Base-by-base conservation (phyloP, 2,888 invertebrate species). In the Diadegma fenestrale region DNA sequence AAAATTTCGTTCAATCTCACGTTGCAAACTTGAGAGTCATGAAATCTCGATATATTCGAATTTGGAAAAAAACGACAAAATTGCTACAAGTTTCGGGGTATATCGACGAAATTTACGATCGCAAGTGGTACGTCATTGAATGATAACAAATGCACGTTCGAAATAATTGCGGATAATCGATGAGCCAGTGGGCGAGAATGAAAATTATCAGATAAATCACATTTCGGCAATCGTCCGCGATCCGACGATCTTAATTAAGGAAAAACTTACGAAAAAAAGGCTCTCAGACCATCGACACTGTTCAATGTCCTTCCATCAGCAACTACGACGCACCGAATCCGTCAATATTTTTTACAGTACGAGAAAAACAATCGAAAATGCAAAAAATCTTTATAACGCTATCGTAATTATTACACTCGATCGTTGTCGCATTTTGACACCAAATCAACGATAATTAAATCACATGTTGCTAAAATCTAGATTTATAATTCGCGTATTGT, bases 301-400 rank as follows among this genome's bases (percentile, higher is more conserved):
- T 69, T 73, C 63, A 81, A 81, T 69, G 71, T 76, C 71, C 78
- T 71, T 81, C 63, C 61, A n/a, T n/a, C n/a, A n/a, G n/a, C n/a
- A 68, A 78, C 72, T 51, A 72, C 58, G 61, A 73, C 10, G 68
- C 80, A 66, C 77, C 45, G 51, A 72, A 73, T 69, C 72, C 68
- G 41, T 81, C 81, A 68, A 84, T 73, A 84, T 85, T 85, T 84
- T 80, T 81, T 81, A 85, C 78, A 78, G 61, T 64, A 41, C 41
- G 48, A 83, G 33, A 12, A 63, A 8, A 43, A 26, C 22, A 2
- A 58, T 54, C 6, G 26, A 75, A 22, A 48, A 66, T 41, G 17
- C 12, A 48, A 22, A 14, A 64, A 72, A 68, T 78, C 73, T 78
- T 75, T 75, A 68, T 73, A 81, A 78, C 54, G 48, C 17, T 72